Evolutionary conservation across 2,888 invertebrate genomes (phyloP).

Genomic region (Parelbella ahira): DNA sequence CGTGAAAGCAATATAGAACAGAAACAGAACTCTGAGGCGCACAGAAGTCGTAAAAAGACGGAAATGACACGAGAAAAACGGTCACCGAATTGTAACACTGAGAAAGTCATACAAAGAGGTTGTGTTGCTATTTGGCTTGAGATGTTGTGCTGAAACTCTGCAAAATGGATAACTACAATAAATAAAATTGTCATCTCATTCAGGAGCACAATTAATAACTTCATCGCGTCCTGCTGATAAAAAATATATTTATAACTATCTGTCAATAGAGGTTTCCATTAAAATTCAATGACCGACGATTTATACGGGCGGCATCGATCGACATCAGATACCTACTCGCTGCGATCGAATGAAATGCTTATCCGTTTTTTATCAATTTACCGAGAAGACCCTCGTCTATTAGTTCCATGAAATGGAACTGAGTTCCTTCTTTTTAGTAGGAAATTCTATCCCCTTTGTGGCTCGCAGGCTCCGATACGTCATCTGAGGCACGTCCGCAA

Average conservation of each 20-base stretch:
- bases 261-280: constrained; percentile 24
- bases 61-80: constrained; percentile 2
- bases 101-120: no score
- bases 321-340: constrained; percentile 22
- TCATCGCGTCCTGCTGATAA: constrained; percentile 19
- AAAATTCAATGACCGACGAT: constrained; percentile 23
- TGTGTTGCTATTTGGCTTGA: no score
- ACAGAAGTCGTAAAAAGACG: constrained; percentile 5
- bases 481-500: constrained; percentile 11
- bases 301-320: constrained; percentile 24
- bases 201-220: constrained; percentile 19
- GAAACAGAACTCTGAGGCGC: not conserved
- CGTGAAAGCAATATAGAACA: constrained; percentile 4
- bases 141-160: no score
- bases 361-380: constrained; percentile 27
- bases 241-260: constrained; percentile 20
- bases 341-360: constrained; percentile 24
- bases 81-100: not conserved
- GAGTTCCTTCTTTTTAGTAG: constrained; percentile 21
- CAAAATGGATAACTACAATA: constrained; percentile 3
- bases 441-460: constrained; percentile 23
- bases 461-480: constrained; percentile 18
- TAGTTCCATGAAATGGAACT: constrained; percentile 29
- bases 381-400: constrained; percentile 30
- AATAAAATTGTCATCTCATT: constrained; percentile 11